Percentiles rank a stretch among this genome's conserved stretches.
These are phyloP conservation scores for Rhadinocentrus ornatus DNA, from an alignment of 2,797 vertebrate genomes.

Conservation along the genomic window DNA sequence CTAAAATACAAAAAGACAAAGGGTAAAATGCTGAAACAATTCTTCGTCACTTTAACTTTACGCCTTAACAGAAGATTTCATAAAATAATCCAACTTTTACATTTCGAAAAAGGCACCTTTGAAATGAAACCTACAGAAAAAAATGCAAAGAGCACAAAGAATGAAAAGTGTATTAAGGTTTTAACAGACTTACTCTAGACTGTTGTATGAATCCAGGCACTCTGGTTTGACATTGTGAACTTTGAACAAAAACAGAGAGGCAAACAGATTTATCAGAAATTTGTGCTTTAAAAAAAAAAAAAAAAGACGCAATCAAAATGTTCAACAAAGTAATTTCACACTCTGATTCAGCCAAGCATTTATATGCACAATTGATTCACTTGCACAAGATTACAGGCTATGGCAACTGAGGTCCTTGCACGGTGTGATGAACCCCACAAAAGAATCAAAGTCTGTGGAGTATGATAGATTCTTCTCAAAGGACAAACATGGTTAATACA, in stretches of 20 bases:
- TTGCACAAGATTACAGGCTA: conserved; percentile 65
- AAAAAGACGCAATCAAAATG: conserved; percentile 55
- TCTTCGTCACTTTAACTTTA: too few relatives aligned
- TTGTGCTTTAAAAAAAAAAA: not conserved
- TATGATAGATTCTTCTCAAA: conserved; percentile 35
- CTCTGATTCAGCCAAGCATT: conserved; percentile 59
- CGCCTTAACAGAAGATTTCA: not conserved
- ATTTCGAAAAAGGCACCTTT: not conserved
- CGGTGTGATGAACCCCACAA: conserved; percentile 36
- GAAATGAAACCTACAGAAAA: not conserved
- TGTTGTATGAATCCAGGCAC: conserved; percentile 91
- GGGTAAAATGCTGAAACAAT: too few relatives aligned
- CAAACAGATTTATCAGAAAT: conserved; percentile 31
- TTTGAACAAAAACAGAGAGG: conserved; percentile 63
- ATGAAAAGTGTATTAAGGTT: not conserved
- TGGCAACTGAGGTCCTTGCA: conserved; percentile 67
- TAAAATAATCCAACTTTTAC: not conserved
- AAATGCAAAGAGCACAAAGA: conserved; percentile 12
- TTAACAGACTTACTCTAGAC: conserved; percentile 86
- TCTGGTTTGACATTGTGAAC: conserved; percentile 96
- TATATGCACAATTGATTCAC: conserved; percentile 58
- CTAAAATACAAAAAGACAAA: too few relatives aligned
- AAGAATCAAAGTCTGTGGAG: conserved; percentile 67
- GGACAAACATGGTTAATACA: conserved; percentile 37
- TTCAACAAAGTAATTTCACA: conserved; percentile 76